Evolutionary conservation across 1,140 invertebrate genomes (phyloP), one percentile per base, ranked within the genome.

Genomic region (Homarus americanus): DNA sequence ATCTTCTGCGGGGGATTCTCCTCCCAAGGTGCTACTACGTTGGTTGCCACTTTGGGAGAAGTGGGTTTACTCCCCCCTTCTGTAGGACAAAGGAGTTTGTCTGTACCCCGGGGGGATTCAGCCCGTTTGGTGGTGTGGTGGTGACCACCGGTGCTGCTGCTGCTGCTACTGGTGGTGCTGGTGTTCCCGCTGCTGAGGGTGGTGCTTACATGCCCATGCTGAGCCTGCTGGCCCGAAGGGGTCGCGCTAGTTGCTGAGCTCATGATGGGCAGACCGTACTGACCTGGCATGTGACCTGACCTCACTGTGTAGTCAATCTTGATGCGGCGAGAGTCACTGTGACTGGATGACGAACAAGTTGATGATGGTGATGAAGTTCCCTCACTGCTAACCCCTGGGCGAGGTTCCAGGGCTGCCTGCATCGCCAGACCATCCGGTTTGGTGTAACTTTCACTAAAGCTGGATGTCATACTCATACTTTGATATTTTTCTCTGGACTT

Each of bases 301-400:
- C 91, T 89, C 38, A 92, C 91, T 40, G 91, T 88, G 75, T 93
- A 92, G 75, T 92, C 91, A n/a, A 92, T 90, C 40, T 89, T 90
- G 38, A 86, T 90, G 32, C 84, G 87, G 63, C 79, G 82, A 36
- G 88, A 84, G 82, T 92, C 78, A 40, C 87, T 76, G 79, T 89
- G 53, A 82, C 91, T 82, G 75, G 88, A 89, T 53, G 87, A 86
- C 34, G 88, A 90, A 75, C 91, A 89, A 32, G 88, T 82, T 28
- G 87, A 85, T 73, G 87, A 87, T 69, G 91, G 82, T 82, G 91
- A 82, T 34, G 83, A 90, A 36, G 86, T 86, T 78, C 88, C 88
- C 34, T 90, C 87, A 58, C 86, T 92, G 58, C 63, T 75, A 17
- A 86, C 82, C 5, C 80, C 87, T 58, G 73, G 87, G 28, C 89